A percentile compares a stretch with the other conserved stretches of the same genome.
phyloP scores from a whole-genome alignment of 2,888 invertebrate genomes.

The Diachrysia chrysitis region DNA sequence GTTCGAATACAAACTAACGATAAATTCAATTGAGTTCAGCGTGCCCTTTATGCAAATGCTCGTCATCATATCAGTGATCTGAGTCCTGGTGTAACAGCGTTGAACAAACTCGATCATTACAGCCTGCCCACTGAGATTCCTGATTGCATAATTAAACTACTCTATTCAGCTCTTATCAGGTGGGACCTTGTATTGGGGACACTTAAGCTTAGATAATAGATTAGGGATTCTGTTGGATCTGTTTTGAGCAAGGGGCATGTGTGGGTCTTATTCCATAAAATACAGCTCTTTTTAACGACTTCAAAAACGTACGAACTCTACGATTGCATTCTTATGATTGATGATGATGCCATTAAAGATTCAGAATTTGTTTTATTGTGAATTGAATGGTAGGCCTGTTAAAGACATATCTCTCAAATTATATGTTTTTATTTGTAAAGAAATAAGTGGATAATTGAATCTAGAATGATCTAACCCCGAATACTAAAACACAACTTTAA shows the following conservation, averaged over 20 bases:
- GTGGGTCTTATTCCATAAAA: no score
- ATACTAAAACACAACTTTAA: no score
- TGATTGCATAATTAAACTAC: conserved; percentile 65
- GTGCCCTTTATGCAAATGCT: conserved; percentile 52
- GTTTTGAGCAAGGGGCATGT: not conserved
- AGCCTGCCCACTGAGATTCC: conserved; percentile 56
- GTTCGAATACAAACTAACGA: not conserved
- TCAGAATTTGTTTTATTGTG: no score
- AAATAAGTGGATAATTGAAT: no score
- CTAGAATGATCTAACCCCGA: not conserved
- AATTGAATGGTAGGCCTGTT: no score
- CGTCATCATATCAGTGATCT: conserved; percentile 56
- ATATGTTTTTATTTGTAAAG: no score
- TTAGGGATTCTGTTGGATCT: conserved; percentile 31
- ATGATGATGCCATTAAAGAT: no score
- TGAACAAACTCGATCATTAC: conserved; percentile 64
- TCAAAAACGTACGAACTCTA: no score
- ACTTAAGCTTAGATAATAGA: conserved; percentile 16
- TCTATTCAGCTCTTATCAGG: conserved; percentile 50
- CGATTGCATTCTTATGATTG: no score
- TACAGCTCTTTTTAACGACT: no score
- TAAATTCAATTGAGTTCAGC: conserved; percentile 26
- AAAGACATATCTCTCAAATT: no score
- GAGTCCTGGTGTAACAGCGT: conserved; percentile 25
- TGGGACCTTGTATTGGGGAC: conserved; percentile 41